Base-by-base conservation (phyloP, 2,888 invertebrate species). In the Dione vanillae region DNA sequence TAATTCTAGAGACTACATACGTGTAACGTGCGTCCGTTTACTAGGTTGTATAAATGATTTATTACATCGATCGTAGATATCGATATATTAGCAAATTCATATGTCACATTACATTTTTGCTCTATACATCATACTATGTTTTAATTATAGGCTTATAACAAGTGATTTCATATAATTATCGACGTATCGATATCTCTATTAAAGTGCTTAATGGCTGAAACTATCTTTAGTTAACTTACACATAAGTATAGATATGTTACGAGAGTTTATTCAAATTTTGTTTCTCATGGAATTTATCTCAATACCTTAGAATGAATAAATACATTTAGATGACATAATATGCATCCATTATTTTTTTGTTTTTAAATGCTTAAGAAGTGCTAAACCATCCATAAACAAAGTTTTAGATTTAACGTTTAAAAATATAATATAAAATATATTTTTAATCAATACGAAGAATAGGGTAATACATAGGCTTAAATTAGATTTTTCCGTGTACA, bases 1-100 rank as follows among this genome's bases (percentile, higher is more conserved):
- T 84, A 90, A 90, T 89, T n/a, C 87, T 87, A 88, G 85, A 83
- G 85, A 88, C 84, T 83, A 82, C 83, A 68, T 68, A 85, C 83
- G 85, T 89, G 84, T 83, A 82, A 83, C 61, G 51, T 61, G 54
- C 49, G 54, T 59, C 67, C 54, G 62, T 51, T 65, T 59, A 68
- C 65, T 51, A 67, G 59, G 58, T 47, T 41, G 59, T 65, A 52
- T 45, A 35, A 27, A 61, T 73, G 70, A 73, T 73, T 73, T 73
- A 73, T 73, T 65, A 61, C 45, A 45, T 68, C 20, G 73, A 73
- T 68, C 43, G 47, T 61, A 58, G 72, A 70, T 73, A 73, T 54
- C 67, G 69, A 71, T 72, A 72, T 65, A 75, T 76, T 70, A 74
- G 74, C 69, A 67, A 71, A 73, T 74, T 75, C 75, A 68, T 69